Conservation (phyloP, 2,113 vertebrate species). For the Ramphastos sulfuratus region DNA sequence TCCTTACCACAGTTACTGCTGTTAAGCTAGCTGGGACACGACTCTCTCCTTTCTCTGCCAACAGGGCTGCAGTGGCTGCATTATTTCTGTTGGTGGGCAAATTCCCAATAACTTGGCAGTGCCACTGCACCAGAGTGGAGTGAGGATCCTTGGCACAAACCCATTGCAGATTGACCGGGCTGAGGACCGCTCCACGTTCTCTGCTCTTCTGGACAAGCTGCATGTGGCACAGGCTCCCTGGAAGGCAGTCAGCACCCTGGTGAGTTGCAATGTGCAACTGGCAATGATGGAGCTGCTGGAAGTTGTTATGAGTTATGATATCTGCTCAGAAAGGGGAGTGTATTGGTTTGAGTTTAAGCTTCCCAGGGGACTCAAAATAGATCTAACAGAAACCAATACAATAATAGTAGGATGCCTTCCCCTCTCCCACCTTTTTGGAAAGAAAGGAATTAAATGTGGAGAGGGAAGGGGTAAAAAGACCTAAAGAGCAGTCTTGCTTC, state of each 20-base stretch:
- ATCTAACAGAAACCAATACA: too few species aligned
- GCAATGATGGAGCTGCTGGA: neutral
- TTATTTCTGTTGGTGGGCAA: conserved; percentile 94
- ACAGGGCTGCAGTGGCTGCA: conserved; percentile 88
- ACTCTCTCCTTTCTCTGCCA: neutral
- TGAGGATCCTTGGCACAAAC: conserved; percentile 90
- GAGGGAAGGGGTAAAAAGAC: too few species aligned
- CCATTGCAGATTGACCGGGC: conserved; percentile 88
- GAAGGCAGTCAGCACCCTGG: conserved; percentile 90
- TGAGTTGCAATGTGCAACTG: conserved; percentile 41
- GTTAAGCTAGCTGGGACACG: neutral
- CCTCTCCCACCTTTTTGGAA: too few species aligned
- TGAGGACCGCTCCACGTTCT: conserved; percentile 91
- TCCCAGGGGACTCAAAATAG: too few species aligned
- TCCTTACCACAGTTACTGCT: neutral
- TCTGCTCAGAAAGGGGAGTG: neutral
- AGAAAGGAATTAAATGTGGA: too few species aligned
- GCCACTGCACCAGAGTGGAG: conserved; percentile 84
- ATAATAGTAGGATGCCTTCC: too few species aligned
- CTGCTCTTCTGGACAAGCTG: conserved; percentile 87
- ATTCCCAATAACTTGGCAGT: conserved; percentile 94
- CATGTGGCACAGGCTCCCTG: conserved; percentile 90
- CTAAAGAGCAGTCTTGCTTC: too few species aligned
- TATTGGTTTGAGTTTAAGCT: too few species aligned
- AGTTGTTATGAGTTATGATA: neutral